phyloP scores from a whole-genome alignment of 2,888 invertebrate genomes.

The Seira ritae region DNA sequence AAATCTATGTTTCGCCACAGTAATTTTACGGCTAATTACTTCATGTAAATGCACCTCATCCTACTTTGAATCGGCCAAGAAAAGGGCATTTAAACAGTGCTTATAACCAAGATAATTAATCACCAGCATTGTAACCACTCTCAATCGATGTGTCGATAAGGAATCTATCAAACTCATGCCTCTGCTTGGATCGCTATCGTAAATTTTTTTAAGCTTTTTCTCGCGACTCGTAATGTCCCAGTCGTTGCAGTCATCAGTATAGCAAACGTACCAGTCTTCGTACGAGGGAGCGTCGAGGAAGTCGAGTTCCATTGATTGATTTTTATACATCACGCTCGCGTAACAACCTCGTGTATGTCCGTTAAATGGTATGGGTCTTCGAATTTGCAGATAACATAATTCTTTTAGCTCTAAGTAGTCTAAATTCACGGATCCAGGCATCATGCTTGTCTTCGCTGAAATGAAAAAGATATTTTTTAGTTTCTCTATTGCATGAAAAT shows the following conservation, averaged over 20 bases:
- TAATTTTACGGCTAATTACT: no score
- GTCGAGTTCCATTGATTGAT: background rate
- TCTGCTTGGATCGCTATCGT: background rate
- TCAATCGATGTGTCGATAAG: background rate
- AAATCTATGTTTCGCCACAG: no score
- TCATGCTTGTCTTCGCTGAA: no score
- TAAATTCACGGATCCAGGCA: background rate
- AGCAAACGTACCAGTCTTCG: constrained; percentile 17
- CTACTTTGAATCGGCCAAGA: no score
- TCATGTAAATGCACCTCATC: no score
- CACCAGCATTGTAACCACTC: background rate
- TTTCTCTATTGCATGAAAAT: background rate
- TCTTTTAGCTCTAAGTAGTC: background rate
- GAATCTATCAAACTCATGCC: background rate
- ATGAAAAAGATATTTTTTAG: background rate
- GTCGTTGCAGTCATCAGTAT: constrained; percentile 21
- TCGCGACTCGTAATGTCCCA: background rate
- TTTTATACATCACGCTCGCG: background rate
- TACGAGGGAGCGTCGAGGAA: background rate
- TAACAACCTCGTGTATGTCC: constrained; percentile 25
- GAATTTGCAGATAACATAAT: background rate
- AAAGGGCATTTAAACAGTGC: background rate
- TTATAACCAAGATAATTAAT: background rate
- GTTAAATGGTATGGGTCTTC: constrained; percentile 5
- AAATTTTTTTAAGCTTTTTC: background rate